Evolutionary conservation across 2,113 vertebrate species (phyloP).

Genomic region (Okapia johnstoni): DNA sequence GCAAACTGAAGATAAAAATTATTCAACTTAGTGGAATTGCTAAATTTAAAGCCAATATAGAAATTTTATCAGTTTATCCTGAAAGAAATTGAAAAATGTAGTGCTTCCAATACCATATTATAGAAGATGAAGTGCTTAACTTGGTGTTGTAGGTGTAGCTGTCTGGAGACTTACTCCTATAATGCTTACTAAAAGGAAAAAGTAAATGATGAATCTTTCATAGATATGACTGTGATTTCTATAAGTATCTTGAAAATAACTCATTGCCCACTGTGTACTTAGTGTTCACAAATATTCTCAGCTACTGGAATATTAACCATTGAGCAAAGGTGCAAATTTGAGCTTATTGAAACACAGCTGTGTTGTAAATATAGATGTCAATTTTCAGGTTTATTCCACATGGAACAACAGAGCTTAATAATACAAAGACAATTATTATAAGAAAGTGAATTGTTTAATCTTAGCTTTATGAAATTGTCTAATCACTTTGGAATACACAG

Average conservation of each 20-base stretch:
- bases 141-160: constrained; percentile 48
- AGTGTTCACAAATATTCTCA: constrained; percentile 8
- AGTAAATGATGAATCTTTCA: constrained; percentile 54
- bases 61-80: constrained; percentile 68
- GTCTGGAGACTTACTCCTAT: constrained; percentile 38
- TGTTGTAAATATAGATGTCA: not conserved
- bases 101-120: constrained; percentile 56
- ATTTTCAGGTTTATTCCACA: not conserved
- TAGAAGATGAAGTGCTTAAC: constrained; percentile 61
- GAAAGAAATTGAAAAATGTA: constrained; percentile 66
- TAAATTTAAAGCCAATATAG: constrained; percentile 65
- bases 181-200: constrained; percentile 48
- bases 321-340: not conserved
- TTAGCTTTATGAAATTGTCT: constrained; percentile 10
- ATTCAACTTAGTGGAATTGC: constrained; percentile 58
- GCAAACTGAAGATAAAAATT: constrained; percentile 66
- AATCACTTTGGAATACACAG: not conserved
- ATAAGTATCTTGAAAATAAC: not conserved
- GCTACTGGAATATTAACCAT: not conserved
- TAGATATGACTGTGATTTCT: constrained; percentile 10
- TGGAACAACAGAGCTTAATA: not conserved
- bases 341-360: not conserved
- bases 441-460: constrained; percentile 5
- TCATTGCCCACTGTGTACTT: not conserved
- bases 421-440: not conserved